Base-by-base conservation (phyloP, 2,113 vertebrate genomes). In the Coptodon bakossiorum region DNA sequence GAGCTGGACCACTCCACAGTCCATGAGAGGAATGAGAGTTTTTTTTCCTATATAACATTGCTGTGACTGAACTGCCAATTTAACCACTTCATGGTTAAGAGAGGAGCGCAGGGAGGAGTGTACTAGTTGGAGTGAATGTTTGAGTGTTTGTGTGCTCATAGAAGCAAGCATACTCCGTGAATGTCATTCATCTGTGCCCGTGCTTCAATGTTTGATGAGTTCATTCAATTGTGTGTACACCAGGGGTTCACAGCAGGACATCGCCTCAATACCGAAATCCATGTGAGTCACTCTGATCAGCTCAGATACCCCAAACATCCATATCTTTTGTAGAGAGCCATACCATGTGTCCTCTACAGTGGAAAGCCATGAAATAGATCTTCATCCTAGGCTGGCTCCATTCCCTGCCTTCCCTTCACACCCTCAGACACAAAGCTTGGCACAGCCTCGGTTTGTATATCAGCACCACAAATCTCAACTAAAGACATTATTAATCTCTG, bases 21-120 rank as follows among this genome's bases (percentile, higher is more conserved):
- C 86, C 27, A 88, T 63, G 45, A 92, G 86, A 66, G 81, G 31
- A 92, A 79, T 11, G 50, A 87, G 83, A 85, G 83, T 17, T 29
- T 61, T 71, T 71, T 76, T 76, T 85, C 88, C 84, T 89, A 63
- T 82, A 94, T 14, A 79, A 45, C 61, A 85, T 16, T 84, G 87
- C 86, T 86, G 87, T 89, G 89, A 96, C 94, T 96, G 93, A 96
- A 93, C 92, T 87, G 95, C 94, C 96, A 96, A 91, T 90, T 92
- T 90, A 90, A 94, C 50, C 87, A 91, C 92, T 90, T 93, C 84
- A 93, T 91, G 94, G 90, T 92, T 95, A 95, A 94, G 88, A 89
- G 56, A 94, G 91, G 87, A 88, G 66, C 87, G 80, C 89, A 52
- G 81, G 86, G 88, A 87, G 82, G 91, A 89, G 81, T 73, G 81